Evolutionary conservation across 2,888 invertebrate genomes (phyloP).

Genomic region (Vandiemenella viatica): DNA sequence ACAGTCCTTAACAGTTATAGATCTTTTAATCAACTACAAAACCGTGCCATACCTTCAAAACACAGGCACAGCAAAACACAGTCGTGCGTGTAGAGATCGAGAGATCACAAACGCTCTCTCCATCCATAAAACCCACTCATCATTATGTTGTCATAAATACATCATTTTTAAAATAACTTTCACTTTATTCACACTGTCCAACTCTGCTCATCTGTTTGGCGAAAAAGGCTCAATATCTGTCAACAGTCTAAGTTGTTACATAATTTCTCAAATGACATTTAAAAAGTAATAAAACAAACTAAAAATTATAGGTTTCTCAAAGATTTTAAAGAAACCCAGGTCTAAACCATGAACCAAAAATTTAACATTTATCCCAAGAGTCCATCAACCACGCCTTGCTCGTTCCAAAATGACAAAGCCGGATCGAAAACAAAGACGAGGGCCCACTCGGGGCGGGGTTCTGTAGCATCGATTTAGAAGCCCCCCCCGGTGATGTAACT

Average conservation of each 20-base stretch:
- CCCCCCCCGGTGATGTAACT: constrained; percentile 21
- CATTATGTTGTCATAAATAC: constrained; percentile 10
- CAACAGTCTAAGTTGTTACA: no score
- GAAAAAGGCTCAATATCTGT: no score
- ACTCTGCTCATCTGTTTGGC: constrained; percentile 1
- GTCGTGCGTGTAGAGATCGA: constrained; percentile 2
- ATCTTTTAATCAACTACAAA: background rate
- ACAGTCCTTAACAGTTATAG: background rate
- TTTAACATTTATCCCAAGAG: constrained; percentile 13
- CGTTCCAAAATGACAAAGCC: constrained; percentile 8
- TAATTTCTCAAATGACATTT: background rate
- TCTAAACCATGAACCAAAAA: constrained; percentile 14
- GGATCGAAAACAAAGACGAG: constrained; percentile 8
- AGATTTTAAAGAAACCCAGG: constrained; percentile 10
- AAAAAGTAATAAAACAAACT: constrained; percentile 15
- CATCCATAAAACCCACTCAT: constrained; percentile 15
- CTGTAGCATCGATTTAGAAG: constrained; percentile 14
- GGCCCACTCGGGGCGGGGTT: constrained; percentile 10
- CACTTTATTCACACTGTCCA: constrained; percentile 1
- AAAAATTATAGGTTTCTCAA: constrained; percentile 8
- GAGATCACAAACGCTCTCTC: constrained; percentile 10
- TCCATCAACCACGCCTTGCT: constrained; percentile 15
- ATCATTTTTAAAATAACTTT: constrained; percentile 8
- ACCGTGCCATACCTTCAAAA: constrained; percentile 3
- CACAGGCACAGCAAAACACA: background rate